phyloP scores from a whole-genome alignment of 2,888 invertebrate species.

The Micoletzkya japonica region DNA sequence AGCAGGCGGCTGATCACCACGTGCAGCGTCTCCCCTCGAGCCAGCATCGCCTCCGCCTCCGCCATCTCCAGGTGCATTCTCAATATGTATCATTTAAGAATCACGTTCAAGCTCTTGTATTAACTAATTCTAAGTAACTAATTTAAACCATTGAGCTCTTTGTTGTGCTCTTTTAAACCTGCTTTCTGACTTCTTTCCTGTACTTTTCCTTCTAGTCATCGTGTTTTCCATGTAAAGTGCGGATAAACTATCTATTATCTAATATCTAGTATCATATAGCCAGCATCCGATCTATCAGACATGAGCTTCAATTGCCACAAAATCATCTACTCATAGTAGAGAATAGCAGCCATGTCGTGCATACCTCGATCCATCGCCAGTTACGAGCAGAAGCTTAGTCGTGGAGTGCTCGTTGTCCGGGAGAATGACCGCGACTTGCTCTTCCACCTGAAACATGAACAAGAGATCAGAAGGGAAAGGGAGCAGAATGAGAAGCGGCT shows the following conservation, averaged over 20 bases:
- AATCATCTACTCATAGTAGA: not conserved
- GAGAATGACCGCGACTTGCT: constrained; percentile 37
- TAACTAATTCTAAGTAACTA: not conserved
- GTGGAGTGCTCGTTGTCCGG: constrained; percentile 26
- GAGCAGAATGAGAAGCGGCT: not conserved
- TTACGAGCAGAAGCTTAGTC: not conserved
- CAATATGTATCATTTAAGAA: not conserved
- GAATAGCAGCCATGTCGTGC: not conserved
- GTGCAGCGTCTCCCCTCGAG: not conserved
- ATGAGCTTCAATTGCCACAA: not conserved
- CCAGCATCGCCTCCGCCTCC: constrained; percentile 7
- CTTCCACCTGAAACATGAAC: constrained; percentile 38
- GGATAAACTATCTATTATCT: no score
- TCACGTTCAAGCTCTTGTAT: not conserved
- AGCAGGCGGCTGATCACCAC: constrained; percentile 11
- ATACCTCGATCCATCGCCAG: not conserved
- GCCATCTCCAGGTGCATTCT: not conserved
- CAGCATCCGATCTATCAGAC: not conserved
- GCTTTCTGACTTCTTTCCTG: no score
- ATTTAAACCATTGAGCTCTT: not conserved
- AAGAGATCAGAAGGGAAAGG: not conserved
- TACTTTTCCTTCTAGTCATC: no score
- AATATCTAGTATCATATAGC: no score
- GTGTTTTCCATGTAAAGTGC: no score
- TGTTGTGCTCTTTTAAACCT: not conserved